phyloP scores from a whole-genome alignment of 2,113 vertebrate genomes.

The Alectura lathami region DNA sequence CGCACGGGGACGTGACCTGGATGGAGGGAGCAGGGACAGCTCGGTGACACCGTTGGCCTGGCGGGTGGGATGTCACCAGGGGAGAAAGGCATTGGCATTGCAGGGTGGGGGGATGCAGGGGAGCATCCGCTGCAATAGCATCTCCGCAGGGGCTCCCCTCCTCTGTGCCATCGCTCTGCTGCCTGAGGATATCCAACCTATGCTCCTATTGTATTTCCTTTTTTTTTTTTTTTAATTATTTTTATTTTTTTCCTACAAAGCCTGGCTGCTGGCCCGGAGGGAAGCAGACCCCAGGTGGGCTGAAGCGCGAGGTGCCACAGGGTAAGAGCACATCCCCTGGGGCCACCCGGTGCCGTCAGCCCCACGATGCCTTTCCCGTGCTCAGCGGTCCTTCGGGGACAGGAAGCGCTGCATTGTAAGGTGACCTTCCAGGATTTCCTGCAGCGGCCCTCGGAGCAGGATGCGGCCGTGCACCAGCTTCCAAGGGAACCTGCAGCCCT shows the following conservation, averaged over 20 bases:
- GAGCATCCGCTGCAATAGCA: fast-evolving
- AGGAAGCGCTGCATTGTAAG: slow-evolving; percentile 63
- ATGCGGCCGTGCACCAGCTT: neutral
- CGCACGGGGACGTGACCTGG: neutral
- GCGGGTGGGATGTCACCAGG: neutral
- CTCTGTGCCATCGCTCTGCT: neutral
- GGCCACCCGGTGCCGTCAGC: neutral
- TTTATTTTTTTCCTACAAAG: neutral
- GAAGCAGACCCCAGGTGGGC: slow-evolving; percentile 44
- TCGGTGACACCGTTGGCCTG: fast-evolving
- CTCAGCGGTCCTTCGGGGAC: neutral
- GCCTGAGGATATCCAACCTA: fast-evolving
- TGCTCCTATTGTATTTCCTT: neutral
- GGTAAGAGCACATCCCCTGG: neutral
- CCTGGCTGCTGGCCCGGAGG: neutral
- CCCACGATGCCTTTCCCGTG: slow-evolving; percentile 16
- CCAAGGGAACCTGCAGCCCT: slow-evolving; percentile 13
- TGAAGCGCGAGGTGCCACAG: neutral
- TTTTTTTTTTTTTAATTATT: neutral
- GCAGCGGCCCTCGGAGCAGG: neutral
- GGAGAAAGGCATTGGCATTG: fast-evolving
- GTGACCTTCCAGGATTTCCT: slow-evolving; percentile 67
- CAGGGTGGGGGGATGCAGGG: fast-evolving
- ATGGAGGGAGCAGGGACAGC: no score
- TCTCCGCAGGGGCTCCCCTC: neutral